Conservation (phyloP, 2,888 invertebrate species). For the Phyto melanocephala region DNA sequence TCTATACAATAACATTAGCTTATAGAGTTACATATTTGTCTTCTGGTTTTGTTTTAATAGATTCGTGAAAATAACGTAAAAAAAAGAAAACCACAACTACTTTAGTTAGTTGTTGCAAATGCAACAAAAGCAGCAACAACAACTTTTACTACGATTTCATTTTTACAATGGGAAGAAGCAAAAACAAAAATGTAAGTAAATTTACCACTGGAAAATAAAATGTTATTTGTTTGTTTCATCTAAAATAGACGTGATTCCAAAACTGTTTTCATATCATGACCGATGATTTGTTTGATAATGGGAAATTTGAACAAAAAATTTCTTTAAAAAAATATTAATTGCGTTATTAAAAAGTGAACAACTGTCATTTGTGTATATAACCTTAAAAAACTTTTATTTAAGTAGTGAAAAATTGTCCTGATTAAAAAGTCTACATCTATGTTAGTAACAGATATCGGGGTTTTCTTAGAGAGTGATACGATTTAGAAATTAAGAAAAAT, state of each 20-base stretch:
- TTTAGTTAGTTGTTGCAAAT: conserved; percentile 4
- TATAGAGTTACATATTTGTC: conserved; percentile 17
- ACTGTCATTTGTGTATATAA: no score
- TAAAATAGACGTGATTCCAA: background rate
- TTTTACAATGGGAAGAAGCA: background rate
- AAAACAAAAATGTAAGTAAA: background rate
- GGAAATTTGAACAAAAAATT: no score
- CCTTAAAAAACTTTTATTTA: no score
- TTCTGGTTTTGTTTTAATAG: conserved; percentile 38
- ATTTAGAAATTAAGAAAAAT: no score
- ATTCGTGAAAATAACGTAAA: background rate
- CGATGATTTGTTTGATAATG: no score
- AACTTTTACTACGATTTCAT: conserved; percentile 16
- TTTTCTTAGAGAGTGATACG: no score
- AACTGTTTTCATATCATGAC: no score
- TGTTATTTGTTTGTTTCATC: conserved; percentile 13
- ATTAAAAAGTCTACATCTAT: no score
- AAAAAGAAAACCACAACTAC: background rate
- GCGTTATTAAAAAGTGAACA: no score
- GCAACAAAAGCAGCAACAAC: background rate
- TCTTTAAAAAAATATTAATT: no score
- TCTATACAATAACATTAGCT: background rate
- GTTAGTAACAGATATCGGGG: no score
- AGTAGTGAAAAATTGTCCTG: no score
- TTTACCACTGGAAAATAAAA: background rate